These are phyloP conservation scores for Epizoanthus fatuus DNA, from an alignment of 92 coral and sea anemone species.

Conservation along the genomic window DNA sequence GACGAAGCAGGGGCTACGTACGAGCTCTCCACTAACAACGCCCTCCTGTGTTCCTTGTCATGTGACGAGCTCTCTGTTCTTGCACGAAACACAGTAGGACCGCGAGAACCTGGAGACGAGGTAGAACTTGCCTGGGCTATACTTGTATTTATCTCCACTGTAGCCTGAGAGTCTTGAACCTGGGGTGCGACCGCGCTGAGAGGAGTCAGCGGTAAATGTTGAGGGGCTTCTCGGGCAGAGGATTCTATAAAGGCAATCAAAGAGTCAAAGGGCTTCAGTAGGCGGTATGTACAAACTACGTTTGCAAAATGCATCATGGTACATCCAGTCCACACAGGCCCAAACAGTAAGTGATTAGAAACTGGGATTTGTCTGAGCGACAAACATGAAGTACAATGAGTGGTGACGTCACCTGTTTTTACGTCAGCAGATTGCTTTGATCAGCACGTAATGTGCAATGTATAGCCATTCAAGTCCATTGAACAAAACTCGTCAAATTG, in stretches of 20 bases:
- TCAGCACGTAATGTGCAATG: no score
- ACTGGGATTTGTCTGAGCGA: no score
- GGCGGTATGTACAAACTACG: no score
- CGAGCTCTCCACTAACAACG: neutral
- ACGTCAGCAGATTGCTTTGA: no score
- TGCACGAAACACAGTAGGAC: neutral
- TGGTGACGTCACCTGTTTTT: no score
- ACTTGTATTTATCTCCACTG: constrained; percentile 4
- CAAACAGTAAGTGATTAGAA: no score
- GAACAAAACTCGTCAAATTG: no score
- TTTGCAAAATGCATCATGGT: no score
- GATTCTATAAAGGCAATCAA: neutral
- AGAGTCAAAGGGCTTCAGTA: no score
- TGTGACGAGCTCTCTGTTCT: constrained; percentile 6
- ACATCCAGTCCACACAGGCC: no score
- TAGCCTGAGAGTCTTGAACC: neutral
- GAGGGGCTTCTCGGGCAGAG: constrained; percentile 8
- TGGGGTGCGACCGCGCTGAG: constrained; percentile 15
- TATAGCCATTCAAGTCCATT: no score
- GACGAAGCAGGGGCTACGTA: neutral
- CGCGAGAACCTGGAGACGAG: constrained; percentile 9
- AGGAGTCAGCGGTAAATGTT: constrained; percentile 38
- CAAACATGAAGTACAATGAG: no score
- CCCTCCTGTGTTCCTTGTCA: constrained; percentile 18
- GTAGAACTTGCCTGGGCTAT: neutral